phyloP scores from a whole-genome alignment of 2,113 vertebrate species.

The Bungarus multicinctus region DNA sequence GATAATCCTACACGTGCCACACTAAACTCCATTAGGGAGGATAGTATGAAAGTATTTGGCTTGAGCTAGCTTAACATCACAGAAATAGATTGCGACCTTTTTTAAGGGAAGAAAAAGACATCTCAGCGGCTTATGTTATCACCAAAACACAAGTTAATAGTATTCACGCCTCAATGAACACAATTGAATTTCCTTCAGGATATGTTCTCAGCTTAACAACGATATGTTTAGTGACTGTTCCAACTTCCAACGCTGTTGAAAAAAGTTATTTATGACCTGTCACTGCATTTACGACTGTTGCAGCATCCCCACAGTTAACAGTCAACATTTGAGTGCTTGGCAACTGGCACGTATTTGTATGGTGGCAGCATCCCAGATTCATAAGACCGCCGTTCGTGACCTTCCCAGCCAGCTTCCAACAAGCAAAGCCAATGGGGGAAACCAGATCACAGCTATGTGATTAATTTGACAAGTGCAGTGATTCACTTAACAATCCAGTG shows the following conservation, averaged over 20 bases:
- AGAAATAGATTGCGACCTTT: background rate
- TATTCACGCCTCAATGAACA: background rate
- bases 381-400: background rate
- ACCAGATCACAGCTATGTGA: background rate
- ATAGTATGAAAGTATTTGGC: background rate
- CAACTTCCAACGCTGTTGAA: background rate
- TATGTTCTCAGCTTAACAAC: background rate
- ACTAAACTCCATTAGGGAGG: background rate
- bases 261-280: background rate
- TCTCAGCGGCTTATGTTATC: background rate
- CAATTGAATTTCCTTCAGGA: background rate
- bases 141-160: background rate
- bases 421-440: background rate
- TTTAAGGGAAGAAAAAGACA: background rate
- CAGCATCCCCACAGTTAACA: background rate
- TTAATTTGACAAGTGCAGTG: no score
- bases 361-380: background rate
- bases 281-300: background rate
- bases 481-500: background rate
- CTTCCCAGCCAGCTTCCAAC: background rate
- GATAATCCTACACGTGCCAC: background rate
- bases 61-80: background rate
- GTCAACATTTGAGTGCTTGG: background rate
- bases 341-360: background rate
- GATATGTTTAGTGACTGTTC: background rate